Conservation (phyloP, 2,888 invertebrate species). For the Nineta flava region DNA sequence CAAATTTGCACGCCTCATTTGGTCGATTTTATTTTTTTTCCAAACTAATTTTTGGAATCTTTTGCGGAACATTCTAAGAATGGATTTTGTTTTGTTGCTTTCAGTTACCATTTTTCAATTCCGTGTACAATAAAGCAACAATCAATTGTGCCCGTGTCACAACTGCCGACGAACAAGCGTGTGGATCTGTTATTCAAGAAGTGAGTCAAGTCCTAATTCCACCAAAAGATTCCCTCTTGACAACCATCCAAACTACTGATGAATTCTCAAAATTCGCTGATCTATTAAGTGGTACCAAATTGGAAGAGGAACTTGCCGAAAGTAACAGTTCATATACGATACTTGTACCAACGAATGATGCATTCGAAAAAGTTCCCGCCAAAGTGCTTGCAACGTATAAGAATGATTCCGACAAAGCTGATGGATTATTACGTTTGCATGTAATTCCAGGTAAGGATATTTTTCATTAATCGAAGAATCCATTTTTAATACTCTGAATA, state of each 20-base stretch:
- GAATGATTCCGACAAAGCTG: conserved; percentile 31
- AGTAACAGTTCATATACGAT: conserved; percentile 33
- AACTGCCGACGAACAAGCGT: conserved; percentile 44
- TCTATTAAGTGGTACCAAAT: conserved; percentile 29
- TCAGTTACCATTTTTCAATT: conserved; percentile 35
- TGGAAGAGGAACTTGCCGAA: conserved; percentile 30
- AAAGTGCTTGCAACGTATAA: conserved; percentile 28
- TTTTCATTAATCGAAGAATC: no score
- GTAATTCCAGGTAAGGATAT: conserved; percentile 30
- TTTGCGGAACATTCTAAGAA: no score
- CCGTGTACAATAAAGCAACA: conserved; percentile 41
- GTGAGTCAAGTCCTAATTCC: conserved; percentile 41
- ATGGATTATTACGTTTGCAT: conserved; percentile 32
- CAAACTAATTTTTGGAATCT: no score
- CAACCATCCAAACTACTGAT: conserved; percentile 28
- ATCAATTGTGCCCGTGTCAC: conserved; percentile 49
- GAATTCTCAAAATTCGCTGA: conserved; percentile 29
- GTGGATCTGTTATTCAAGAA: conserved; percentile 50
- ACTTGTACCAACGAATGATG: conserved; percentile 39
- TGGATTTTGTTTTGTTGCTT: conserved; percentile 11
- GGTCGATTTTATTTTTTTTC: no score
- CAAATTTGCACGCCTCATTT: no score
- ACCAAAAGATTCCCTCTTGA: conserved; percentile 30
- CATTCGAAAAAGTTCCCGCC: conserved; percentile 32
- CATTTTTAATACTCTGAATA: background rate